Conservation (phyloP, 2,888 invertebrate genomes). For the Phasia obesa region DNA sequence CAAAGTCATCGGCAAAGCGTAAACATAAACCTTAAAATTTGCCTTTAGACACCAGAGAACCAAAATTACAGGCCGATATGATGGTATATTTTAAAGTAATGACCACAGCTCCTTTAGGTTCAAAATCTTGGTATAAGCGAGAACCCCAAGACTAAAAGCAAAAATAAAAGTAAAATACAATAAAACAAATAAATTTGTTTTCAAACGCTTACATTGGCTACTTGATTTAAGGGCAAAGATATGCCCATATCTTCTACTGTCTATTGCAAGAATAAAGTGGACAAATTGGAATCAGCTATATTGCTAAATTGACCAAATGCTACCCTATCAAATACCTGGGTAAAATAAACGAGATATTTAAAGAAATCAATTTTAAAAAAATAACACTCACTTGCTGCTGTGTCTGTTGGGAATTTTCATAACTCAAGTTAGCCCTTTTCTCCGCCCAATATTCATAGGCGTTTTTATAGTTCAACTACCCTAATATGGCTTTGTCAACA, state of each 20-base stretch:
- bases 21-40: slow-evolving; percentile 95
- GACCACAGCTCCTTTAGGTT: slow-evolving; percentile 95
- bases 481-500: slow-evolving; percentile 98
- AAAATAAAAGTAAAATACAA: background rate
- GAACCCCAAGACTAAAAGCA: slow-evolving; percentile 83
- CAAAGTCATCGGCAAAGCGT: slow-evolving; percentile 98
- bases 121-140: slow-evolving; percentile 87
- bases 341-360: background rate
- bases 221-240: slow-evolving; percentile 94
- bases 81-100: slow-evolving; percentile 98
- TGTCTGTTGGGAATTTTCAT: slow-evolving; percentile 89
- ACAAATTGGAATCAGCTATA: slow-evolving; percentile 90
- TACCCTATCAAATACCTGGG: slow-evolving; percentile 87
- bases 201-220: slow-evolving; percentile 85
- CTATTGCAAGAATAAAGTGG: slow-evolving; percentile 95
- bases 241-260: slow-evolving; percentile 99
- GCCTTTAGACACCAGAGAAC: slow-evolving; percentile 97
- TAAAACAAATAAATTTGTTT: background rate
- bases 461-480: slow-evolving; percentile 99
- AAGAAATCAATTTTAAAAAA: slow-evolving; percentile 69
- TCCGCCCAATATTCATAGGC: slow-evolving; percentile 99
- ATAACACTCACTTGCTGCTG: slow-evolving; percentile 72
- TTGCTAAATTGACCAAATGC: slow-evolving; percentile 91
- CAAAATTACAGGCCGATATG: slow-evolving; percentile 95
- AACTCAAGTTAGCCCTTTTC: slow-evolving; percentile 94